Percentiles rank a stretch among this genome's conserved stretches.
phyloP scores from a whole-genome alignment of 30 jellyfish, hydroid and myxozoan genomes.

The Cassiopea andromeda region DNA sequence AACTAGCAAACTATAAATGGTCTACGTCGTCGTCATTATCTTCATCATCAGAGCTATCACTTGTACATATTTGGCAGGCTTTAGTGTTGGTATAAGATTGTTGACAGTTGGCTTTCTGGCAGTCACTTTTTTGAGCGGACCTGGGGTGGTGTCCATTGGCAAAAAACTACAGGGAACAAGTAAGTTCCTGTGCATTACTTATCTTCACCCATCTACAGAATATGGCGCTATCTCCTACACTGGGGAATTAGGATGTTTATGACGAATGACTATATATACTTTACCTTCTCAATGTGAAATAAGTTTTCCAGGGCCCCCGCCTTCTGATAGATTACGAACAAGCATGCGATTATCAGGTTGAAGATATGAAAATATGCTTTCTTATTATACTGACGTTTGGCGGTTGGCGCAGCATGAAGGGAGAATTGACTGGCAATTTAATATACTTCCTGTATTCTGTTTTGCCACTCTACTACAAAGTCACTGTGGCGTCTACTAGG shows the following conservation, averaged over 20 bases:
- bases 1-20: not conserved
- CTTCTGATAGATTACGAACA: conserved; percentile 17
- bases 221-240: conserved; percentile 21
- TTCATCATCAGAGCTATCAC: not conserved
- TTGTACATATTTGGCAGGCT: not conserved
- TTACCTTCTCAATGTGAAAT: conserved; percentile 43
- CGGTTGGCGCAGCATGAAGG: not conserved
- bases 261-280: conserved; percentile 25
- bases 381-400: not conserved
- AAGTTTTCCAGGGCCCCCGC: conserved; percentile 67
- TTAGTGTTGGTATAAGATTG: not conserved
- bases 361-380: not conserved
- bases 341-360: conserved; percentile 25
- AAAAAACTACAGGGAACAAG: conserved; percentile 3
- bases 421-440: not conserved
- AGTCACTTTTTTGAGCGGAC: not conserved
- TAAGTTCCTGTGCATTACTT: conserved; percentile 40
- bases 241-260: not conserved
- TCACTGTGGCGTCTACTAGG: not conserved
- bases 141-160: not conserved
- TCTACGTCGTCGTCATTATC: not conserved
- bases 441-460: conserved; percentile 26
- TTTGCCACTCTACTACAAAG: conserved; percentile 19
- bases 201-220: not conserved
- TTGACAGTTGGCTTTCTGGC: not conserved